Base-by-base conservation (phyloP, 2,113 vertebrate genomes). In the Lasiurus cinereus region DNA sequence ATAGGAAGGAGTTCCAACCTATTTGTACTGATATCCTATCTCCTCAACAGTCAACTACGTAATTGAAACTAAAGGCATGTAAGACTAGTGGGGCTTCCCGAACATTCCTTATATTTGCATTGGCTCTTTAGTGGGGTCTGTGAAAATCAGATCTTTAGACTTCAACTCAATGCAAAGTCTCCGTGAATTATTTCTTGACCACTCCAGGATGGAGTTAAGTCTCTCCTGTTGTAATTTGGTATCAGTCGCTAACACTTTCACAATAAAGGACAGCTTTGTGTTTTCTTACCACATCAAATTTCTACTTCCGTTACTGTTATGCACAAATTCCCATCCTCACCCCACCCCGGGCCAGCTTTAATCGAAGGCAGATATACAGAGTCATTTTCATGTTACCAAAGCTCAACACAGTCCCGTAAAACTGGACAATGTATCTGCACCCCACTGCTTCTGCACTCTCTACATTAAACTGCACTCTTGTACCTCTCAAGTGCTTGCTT, bases 181-280 rank as follows among this genome's bases (percentile, higher is more conserved):
- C 52, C 27, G 48, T 27, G 74, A 94, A 89, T 78, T 93, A 90
- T 43, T 78, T 79, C 43, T 88, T 91, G 48, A 83, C 19, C 33
- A 73, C 59, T 31, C 22, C 13, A 88, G 67, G n/a, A 5, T 93
- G 36, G 33, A 79, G 33, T 70, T 85, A 93, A 86, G 91, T 36
- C 6, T 86, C 31, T 91, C 64, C 90, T 59, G n/a, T 80, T 67
- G 22, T 74, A 78, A 18, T 93, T 96, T 74, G 80, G 33, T 54
- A 78, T 56, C 29, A 29, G 24, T 16, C 29, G 27, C 10, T 93
- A 87, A 50, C 24, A 79, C 24, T 72, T 59, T 88, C 67, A 82
- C 9, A 79, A 67, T 70, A 83, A 95, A 8, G 39, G 56, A 72
- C 50, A 50, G 15, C 54, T 94, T 19, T 94, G 48, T 66, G 73